Base-by-base conservation (phyloP, 2,113 vertebrate genomes). In the Limanda limanda region DNA sequence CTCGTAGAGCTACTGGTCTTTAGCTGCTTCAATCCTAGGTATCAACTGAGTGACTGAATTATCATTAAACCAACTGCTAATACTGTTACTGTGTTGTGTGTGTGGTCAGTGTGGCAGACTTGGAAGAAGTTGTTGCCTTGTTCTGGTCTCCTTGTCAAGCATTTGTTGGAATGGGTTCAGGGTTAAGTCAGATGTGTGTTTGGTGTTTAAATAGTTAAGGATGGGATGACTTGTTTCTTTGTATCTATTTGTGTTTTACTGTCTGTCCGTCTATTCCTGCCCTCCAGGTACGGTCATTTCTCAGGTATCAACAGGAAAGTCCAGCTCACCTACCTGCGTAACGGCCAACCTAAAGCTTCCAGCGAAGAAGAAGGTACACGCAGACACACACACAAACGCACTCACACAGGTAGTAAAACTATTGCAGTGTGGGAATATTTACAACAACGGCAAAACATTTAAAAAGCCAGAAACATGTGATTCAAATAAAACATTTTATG, bases 291-390 rank as follows among this genome's bases (percentile, higher is more conserved):
- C 5, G 98, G 98, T 4, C 98, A 99, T 89, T 99, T 99, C 91
- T 99, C 98, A 84, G 98, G 98, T 68, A 99, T 99, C 88, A 99
- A 99, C 90, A 95, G 98, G 85, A 99, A 99, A 83, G 98, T 99
- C 42, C 98, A 99, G 92, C 83, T 99, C 82, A 99, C 97, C 9
- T 99, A 99, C 79, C 92, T 97, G 78, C 96, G 97, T 56, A 95
- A 96, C 18, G 97, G 97, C 57, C 95, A 95, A 61, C 96, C 95
- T 2, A 98, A 98, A 93, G 93, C 95, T 62, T 96, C 96, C 5
- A 98, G 95, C 67, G 97, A 97, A 79, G 96, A 97, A 24, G 97
- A 98, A 96, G 98, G 98, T 99, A 68, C 37, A n/a, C n/a, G 23
- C 18, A 2, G n/a, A 52, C 40, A 18, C 18, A n/a, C n/a, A 35